phyloP scores from a whole-genome alignment of 2,113 vertebrate genomes.

The Eulemur rufifrons region DNA sequence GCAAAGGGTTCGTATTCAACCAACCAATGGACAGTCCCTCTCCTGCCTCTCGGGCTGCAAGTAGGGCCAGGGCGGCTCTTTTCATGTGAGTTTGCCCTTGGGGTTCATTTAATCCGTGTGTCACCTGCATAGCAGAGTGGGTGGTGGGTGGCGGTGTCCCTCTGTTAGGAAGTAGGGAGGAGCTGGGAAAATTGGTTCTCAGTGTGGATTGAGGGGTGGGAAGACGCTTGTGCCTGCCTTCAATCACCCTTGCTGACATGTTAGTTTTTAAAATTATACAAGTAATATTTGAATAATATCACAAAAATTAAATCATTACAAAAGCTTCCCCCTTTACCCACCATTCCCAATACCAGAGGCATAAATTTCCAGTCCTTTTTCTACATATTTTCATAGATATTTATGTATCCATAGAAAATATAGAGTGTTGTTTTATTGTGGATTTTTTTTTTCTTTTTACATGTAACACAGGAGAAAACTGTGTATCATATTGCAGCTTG shows the following conservation, averaged over 20 bases:
- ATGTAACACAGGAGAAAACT: background rate
- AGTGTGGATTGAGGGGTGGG: background rate
- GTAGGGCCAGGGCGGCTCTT: background rate
- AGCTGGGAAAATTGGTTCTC: background rate
- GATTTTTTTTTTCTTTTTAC: background rate
- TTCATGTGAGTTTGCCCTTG: background rate
- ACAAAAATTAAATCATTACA: background rate
- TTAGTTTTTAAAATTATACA: background rate
- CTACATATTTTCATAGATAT: background rate
- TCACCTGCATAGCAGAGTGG: background rate
- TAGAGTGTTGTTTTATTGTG: background rate
- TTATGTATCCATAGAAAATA: background rate
- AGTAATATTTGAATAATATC: background rate
- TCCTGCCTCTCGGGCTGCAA: background rate
- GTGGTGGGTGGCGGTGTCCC: background rate
- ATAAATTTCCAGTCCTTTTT: background rate
- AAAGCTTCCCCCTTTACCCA: background rate
- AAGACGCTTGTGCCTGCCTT: background rate
- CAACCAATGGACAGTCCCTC: background rate
- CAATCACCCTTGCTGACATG: background rate
- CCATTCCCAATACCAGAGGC: background rate
- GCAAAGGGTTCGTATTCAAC: background rate
- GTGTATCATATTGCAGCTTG: background rate
- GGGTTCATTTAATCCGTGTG: background rate
- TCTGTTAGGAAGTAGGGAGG: background rate